These are phyloP conservation scores for Arenaria interpres DNA, from an alignment of 2,113 vertebrate species.

Conservation along the genomic window DNA sequence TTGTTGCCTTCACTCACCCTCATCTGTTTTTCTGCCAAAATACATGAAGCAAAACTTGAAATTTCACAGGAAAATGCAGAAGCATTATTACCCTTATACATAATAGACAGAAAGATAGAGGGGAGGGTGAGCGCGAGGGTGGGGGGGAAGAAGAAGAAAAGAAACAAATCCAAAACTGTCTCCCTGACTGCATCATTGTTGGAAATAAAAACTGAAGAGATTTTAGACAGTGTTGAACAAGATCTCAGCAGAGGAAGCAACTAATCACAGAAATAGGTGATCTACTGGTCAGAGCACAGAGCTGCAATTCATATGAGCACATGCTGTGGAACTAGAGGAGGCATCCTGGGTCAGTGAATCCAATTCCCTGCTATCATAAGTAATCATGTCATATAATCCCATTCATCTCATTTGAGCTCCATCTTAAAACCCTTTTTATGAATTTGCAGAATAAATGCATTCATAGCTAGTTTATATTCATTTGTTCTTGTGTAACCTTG, in stretches of 20 bases:
- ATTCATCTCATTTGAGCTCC: constrained; percentile 55
- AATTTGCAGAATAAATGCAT: constrained; percentile 46
- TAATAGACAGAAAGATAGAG: neutral
- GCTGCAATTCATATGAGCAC: neutral
- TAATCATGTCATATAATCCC: constrained; percentile 64
- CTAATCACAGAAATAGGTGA: neutral
- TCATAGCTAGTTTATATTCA: constrained; percentile 49
- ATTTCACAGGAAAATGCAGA: neutral
- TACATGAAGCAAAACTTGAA: neutral
- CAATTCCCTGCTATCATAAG: constrained; percentile 54
- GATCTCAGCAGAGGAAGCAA: neutral
- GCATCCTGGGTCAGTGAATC: constrained; percentile 58
- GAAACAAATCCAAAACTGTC: neutral
- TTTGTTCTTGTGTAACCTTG: constrained; percentile 57
- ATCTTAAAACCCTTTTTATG: constrained; percentile 55
- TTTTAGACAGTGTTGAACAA: neutral
- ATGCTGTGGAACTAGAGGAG: constrained; percentile 28
- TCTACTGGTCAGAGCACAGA: neutral
- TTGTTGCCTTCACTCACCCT: neutral
- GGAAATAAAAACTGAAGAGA: neutral
- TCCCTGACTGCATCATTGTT: neutral
- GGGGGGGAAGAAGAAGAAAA: neutral
- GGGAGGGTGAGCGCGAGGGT: too few relatives aligned
- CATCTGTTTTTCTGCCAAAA: neutral
- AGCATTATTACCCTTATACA: neutral